Conservation (phyloP, 2,113 vertebrate species). For the Elaphurus davidianus region DNA sequence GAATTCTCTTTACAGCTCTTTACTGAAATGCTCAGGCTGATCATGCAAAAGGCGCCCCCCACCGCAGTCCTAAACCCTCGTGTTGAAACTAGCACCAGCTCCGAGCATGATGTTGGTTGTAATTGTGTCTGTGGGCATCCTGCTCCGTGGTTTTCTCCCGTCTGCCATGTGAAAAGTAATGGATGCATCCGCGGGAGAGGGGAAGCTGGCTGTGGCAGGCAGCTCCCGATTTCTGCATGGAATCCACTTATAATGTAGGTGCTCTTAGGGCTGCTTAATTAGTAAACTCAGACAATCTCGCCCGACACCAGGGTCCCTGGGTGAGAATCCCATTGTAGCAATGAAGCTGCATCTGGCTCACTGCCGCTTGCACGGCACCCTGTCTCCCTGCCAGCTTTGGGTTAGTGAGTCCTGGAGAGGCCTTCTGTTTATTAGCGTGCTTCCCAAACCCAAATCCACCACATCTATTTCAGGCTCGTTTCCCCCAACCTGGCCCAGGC, state of each 20-base stretch:
- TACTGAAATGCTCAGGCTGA: not conserved
- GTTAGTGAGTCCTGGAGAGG: not conserved
- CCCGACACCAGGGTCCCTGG: not conserved
- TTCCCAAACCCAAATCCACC: not conserved
- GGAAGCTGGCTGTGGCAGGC: not conserved
- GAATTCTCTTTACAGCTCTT: not conserved
- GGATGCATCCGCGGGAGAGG: not conserved
- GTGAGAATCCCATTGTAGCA: not conserved
- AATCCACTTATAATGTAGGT: not conserved
- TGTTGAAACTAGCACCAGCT: not conserved
- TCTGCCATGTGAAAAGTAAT: not conserved
- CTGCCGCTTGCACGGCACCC: not conserved
- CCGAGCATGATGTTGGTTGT: accelerated
- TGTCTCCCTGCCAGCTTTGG: not conserved
- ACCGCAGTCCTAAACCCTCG: accelerated
- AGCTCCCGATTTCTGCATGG: constrained; percentile 11
- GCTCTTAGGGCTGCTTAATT: constrained; percentile 64
- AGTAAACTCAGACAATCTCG: constrained; percentile 45
- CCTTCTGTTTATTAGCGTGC: not conserved
- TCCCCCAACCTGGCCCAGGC: not conserved
- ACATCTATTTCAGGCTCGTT: not conserved
- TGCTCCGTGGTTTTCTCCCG: not conserved
- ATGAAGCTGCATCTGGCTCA: not conserved
- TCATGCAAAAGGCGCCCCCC: too few relatives aligned
- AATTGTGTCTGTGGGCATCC: not conserved